phyloP scores from a whole-genome alignment of 2,888 invertebrate species.

The Caenorhabditis sp. region DNA sequence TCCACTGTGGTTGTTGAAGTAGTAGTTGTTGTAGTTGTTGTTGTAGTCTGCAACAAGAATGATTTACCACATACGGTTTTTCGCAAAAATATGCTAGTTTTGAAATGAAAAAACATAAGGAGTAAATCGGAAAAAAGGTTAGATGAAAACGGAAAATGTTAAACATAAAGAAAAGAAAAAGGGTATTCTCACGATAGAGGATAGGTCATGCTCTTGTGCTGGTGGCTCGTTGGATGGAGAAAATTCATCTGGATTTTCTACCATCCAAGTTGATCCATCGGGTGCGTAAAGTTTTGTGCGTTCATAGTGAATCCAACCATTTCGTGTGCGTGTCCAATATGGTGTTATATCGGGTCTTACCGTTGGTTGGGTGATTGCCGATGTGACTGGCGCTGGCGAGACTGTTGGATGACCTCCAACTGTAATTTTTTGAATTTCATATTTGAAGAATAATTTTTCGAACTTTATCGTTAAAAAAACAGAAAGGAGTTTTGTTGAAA shows the following conservation, averaged over 20 bases:
- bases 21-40: constrained; percentile 23
- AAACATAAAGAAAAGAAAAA: constrained; percentile 4
- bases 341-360: constrained; percentile 12
- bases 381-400: neutral
- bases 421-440: too few species aligned
- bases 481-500: too few species aligned
- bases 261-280: neutral
- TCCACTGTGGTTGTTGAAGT: constrained; percentile 14
- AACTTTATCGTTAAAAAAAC: too few species aligned
- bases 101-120: constrained; percentile 9
- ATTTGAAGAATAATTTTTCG: too few species aligned
- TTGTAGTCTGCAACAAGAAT: constrained; percentile 18
- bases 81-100: neutral
- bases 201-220: constrained; percentile 36
- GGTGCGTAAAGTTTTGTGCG: constrained; percentile 27
- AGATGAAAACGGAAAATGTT: constrained; percentile 2
- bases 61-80: too few species aligned
- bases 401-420: constrained; percentile 23
- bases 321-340: constrained; percentile 43
- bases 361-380: neutral
- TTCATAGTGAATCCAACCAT: constrained; percentile 42
- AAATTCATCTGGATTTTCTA: neutral
- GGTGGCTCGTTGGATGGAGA: neutral
- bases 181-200: constrained; percentile 35
- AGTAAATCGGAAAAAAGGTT: constrained; percentile 10